Percentiles rank a stretch among this genome's conserved stretches.
These are phyloP conservation scores for Mesocricetus auratus DNA, from an alignment of 2,113 vertebrate species.

Conservation along the genomic window DNA sequence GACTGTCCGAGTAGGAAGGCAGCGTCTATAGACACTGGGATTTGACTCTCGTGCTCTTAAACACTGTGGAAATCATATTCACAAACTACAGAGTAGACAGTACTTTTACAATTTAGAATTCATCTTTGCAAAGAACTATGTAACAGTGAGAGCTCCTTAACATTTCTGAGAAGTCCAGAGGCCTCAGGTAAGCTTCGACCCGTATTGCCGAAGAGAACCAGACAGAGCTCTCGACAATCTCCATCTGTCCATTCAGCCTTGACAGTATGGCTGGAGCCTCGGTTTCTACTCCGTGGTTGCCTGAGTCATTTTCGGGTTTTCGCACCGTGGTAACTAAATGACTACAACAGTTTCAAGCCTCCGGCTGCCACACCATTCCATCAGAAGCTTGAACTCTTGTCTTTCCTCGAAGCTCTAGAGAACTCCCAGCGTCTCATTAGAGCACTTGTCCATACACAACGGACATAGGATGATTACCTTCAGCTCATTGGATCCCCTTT, in stretches of 20 bases:
- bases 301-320: neutral
- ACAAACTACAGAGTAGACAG: neutral
- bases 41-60: constrained; percentile 6
- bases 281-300: neutral
- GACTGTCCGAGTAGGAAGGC: neutral
- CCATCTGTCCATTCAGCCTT: neutral
- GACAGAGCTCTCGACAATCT: neutral
- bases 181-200: neutral
- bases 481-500: neutral
- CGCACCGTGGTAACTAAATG: neutral
- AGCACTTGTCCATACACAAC: neutral
- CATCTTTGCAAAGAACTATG: neutral
- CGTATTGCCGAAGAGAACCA: neutral
- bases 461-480: neutral
- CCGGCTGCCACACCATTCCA: neutral
- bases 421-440: neutral
- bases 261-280: neutral
- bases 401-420: neutral
- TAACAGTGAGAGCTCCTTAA: neutral
- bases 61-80: neutral
- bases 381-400: neutral
- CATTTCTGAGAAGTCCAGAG: neutral
- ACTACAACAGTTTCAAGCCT: neutral
- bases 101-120: neutral
- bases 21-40: neutral